Evolutionary conservation across 2,888 invertebrate species (phyloP), one percentile per base, ranked within the genome.

Genomic region (Orthosia gracilis): DNA sequence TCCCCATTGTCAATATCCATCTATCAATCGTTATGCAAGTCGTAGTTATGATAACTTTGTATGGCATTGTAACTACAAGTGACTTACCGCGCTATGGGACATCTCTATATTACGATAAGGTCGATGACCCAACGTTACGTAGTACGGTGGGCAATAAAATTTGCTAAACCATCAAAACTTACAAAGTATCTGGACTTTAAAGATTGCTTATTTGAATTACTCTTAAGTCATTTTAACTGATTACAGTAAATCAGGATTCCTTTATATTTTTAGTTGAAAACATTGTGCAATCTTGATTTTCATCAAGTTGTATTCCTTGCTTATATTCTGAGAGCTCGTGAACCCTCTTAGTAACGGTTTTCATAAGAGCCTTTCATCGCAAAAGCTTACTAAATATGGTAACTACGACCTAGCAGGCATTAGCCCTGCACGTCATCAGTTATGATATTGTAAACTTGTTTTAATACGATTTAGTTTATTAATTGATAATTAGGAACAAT

Each of bases 11-110:
- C 69, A 67, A 59, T 21, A 9, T 65, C 31, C 57, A 72, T 78
- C 67, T 54, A 70, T 64, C 69, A 55, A 69, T 45, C 9, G 61
- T 75, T 73, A 74, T 69, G 62, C 13, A 83, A 71, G 69, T 63
- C 57, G 9, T 58, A 11, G 2, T 17, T 63, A 18, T 55, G 11
- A 50, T 54, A 49, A 45, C 31, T 62, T 62, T 73, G 61, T 58
- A 49, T 67, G 31, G 17, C 12, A 15, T 47, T 52, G 47, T 61
- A 64, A 62, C 67, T 68, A 55, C 45, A 47, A 23, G n/a, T 67
- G 4, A 59, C 59, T 67, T 21, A 31, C 23, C 13, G 49, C 45
- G n/a, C n/a, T 66, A 58, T 63, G 23, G 52, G 62, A 52, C 59
- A 76, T 54, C 58, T 58, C 31, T 78, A 40, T 57, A 23, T 49